Evolutionary conservation across 2,797 vertebrate species (phyloP).

Genomic region (Protonibea diacanthus): DNA sequence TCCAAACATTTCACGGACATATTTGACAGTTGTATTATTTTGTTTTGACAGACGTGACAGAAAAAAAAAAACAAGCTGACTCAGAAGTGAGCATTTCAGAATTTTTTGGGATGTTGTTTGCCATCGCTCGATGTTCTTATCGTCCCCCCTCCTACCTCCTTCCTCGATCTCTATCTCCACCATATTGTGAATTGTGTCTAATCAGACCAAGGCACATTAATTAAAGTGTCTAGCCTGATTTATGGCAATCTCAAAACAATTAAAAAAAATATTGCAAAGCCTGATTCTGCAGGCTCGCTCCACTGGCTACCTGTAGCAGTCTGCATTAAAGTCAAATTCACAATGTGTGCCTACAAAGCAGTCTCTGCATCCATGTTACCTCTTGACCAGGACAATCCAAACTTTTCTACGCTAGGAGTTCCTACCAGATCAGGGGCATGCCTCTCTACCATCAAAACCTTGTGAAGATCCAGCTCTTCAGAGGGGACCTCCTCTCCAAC

Average conservation of each 20-base stretch:
- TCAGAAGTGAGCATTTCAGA: not conserved
- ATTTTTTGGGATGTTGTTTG: not conserved
- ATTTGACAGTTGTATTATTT: not conserved
- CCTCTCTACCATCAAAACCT: too few species aligned
- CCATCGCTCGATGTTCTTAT: not conserved
- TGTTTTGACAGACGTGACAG: not conserved
- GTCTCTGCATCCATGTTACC: too few species aligned
- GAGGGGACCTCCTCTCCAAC: too few species aligned
- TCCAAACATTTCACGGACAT: not conserved
- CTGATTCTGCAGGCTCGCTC: not conserved
- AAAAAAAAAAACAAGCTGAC: not conserved
- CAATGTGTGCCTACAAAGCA: too few species aligned
- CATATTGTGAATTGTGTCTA: slow-evolving; percentile 1
- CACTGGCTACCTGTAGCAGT: too few species aligned
- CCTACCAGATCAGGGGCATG: too few species aligned
- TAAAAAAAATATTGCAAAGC: not conserved
- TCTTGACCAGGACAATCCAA: too few species aligned
- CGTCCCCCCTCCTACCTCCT: not conserved
- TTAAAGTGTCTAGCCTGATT: slow-evolving; percentile 6
- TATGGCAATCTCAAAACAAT: not conserved
- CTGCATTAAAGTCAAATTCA: too few species aligned
- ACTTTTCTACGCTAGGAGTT: too few species aligned
- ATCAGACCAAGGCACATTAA: not conserved
- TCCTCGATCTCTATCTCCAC: not conserved
- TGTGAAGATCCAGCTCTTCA: too few species aligned